These are phyloP conservation scores for Conus betulinus DNA, from an alignment of 1,140 invertebrate species.

Conservation along the genomic window DNA sequence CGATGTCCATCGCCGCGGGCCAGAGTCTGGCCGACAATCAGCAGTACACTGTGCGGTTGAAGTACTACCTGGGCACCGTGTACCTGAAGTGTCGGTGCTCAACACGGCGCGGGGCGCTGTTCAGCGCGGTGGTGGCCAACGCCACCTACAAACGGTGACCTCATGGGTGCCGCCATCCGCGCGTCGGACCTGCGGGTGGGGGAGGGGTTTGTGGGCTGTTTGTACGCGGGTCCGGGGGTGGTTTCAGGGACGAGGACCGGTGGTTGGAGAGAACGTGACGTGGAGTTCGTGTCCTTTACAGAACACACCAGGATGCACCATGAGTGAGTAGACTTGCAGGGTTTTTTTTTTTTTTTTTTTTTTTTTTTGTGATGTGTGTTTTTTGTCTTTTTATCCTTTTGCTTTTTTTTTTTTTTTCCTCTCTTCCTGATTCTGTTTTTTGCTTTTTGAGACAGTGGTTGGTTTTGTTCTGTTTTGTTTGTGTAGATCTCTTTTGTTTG, in stretches of 20 bases:
- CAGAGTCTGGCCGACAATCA: constrained; percentile 32
- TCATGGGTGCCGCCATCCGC: background rate
- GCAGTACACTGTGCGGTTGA: constrained; percentile 38
- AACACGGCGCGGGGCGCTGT: background rate
- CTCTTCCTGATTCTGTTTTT: too few species aligned
- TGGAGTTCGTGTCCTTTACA: constrained; percentile 37
- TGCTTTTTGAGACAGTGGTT: too few species aligned
- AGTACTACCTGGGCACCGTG: constrained; percentile 26
- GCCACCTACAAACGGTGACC: constrained; percentile 13
- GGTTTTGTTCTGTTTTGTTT: too few species aligned
- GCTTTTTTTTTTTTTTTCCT: too few species aligned
- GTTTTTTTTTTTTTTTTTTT: background rate
- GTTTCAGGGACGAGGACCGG: constrained; percentile 2
- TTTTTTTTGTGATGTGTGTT: background rate
- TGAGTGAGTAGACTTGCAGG: constrained; percentile 34
- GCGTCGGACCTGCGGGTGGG: constrained; percentile 20
- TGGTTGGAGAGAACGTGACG: background rate
- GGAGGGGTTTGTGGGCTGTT: constrained; percentile 38
- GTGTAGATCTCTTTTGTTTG: background rate
- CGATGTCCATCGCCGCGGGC: background rate
- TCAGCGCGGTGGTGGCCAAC: constrained; percentile 39
- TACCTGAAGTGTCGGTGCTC: background rate
- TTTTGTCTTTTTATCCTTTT: too few species aligned
- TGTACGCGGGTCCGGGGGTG: constrained; percentile 36
- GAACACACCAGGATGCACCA: constrained; percentile 4